Percentiles rank a stretch among this genome's conserved stretches.
These are phyloP conservation scores for Eumeta japonica DNA, from an alignment of 1,140 invertebrate species.

Conservation along the genomic window DNA sequence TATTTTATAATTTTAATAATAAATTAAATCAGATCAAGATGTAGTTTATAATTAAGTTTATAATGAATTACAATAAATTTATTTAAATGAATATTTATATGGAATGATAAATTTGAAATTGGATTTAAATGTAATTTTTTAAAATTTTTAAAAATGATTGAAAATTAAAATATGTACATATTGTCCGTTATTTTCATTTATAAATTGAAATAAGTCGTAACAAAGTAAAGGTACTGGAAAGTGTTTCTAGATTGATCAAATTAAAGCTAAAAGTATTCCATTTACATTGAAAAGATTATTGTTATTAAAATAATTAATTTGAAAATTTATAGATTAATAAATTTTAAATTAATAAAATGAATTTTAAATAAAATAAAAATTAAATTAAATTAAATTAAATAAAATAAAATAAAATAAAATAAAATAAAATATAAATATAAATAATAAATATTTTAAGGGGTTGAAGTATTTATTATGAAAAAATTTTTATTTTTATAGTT, in stretches of 20 bases:
- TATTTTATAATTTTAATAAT: slow-evolving; percentile 46
- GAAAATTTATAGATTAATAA: slow-evolving; percentile 40
- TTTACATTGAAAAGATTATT: slow-evolving; percentile 59
- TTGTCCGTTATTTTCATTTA: slow-evolving; percentile 67
- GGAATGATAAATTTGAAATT: slow-evolving; percentile 24
- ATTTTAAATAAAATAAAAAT: slow-evolving; percentile 11
- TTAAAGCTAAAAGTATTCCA: slow-evolving; percentile 61
- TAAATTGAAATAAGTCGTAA: slow-evolving; percentile 69
- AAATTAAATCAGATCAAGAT: slow-evolving; percentile 62
- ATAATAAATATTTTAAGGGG: slow-evolving; percentile 21
- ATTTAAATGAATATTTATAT: slow-evolving; percentile 25
- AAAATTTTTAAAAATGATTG: slow-evolving; percentile 29
- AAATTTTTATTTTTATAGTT: slow-evolving; percentile 45
- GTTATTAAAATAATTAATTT: slow-evolving; percentile 49
- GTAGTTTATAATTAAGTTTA: slow-evolving; percentile 54
- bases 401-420: too few relatives aligned
- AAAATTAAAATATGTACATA: slow-evolving; percentile 57
- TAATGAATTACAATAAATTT: slow-evolving; percentile 36
- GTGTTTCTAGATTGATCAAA: slow-evolving; percentile 60
- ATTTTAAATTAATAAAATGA: slow-evolving; percentile 31
- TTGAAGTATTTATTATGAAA: slow-evolving; percentile 51
- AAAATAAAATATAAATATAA: too few relatives aligned
- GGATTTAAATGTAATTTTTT: slow-evolving; percentile 39
- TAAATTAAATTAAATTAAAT: slow-evolving; percentile 12
- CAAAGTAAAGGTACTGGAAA: slow-evolving; percentile 71